Conservation (phyloP, 2,113 vertebrate species). For the Neotoma lepida region DNA sequence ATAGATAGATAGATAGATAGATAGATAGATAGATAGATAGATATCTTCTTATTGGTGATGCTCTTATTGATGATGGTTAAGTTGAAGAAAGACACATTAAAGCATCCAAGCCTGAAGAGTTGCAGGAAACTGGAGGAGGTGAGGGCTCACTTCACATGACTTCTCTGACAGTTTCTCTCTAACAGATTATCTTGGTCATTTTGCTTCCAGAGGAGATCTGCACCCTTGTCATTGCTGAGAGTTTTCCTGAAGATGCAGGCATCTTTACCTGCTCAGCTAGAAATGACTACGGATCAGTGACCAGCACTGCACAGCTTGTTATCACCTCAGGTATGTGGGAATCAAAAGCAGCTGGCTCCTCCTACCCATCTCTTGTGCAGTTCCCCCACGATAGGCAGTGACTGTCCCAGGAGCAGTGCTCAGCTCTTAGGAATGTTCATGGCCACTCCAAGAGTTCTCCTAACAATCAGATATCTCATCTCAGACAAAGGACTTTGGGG, state of each 20-base stretch:
- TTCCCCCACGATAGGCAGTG: background rate
- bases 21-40: too few species aligned
- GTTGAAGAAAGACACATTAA: background rate
- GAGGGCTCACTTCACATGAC: background rate
- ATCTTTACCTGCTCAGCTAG: conserved; percentile 92
- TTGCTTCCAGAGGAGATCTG: conserved; percentile 95
- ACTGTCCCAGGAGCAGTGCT: background rate
- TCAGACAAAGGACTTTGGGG: background rate
- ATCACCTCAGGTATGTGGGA: conserved; percentile 89
- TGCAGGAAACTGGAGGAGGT: background rate
- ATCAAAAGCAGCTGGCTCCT: background rate
- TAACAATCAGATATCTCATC: background rate
- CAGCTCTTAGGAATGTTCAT: background rate
- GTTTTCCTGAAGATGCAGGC: conserved; percentile 96
- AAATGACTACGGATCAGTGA: conserved; percentile 91
- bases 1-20: too few species aligned
- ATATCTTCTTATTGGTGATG: too few species aligned
- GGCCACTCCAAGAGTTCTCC: background rate
- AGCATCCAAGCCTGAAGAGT: background rate
- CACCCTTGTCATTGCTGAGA: conserved; percentile 97
- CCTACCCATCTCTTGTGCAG: background rate
- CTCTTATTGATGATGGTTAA: background rate
- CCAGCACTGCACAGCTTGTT: conserved; percentile 90
- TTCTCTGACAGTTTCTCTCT: background rate
- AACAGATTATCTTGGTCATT: conserved; percentile 26